Evolutionary conservation across 2,113 vertebrate genomes (phyloP).

Genomic region (Dromiciops gliroides): DNA sequence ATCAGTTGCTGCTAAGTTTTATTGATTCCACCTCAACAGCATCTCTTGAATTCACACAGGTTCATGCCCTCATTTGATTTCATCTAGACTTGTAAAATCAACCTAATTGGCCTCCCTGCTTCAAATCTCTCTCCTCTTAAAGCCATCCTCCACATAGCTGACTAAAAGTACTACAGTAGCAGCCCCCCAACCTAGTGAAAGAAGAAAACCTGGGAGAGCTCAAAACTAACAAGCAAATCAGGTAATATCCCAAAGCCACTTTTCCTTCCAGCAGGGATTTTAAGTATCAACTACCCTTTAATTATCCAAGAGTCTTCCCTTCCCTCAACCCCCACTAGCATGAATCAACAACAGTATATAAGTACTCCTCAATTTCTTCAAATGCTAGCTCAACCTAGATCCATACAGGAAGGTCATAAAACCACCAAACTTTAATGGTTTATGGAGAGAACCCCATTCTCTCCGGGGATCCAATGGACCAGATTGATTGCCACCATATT

Average conservation of each 20-base stretch:
- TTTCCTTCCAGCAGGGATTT: neutral
- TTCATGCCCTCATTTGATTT: neutral
- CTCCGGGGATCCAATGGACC: neutral
- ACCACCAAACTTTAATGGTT: neutral
- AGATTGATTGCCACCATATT: neutral
- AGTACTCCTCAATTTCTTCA: neutral
- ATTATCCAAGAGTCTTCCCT: neutral
- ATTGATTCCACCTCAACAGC: neutral
- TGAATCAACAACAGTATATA: neutral
- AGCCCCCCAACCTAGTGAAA: neutral
- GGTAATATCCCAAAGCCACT: neutral
- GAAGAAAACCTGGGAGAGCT: neutral
- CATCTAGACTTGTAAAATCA: neutral
- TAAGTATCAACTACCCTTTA: too few species aligned
- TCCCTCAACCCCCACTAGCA: neutral
- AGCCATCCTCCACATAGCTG: neutral
- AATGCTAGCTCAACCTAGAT: neutral
- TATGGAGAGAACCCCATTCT: neutral
- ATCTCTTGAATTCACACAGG: neutral
- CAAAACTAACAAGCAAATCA: neutral
- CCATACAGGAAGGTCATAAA: neutral
- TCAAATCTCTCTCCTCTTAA: neutral
- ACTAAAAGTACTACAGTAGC: neutral
- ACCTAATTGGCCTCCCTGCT: neutral
- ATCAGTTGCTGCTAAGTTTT: neutral